Percentiles rank a stretch among this genome's conserved stretches.
These are phyloP conservation scores for Cairina moschata DNA, from an alignment of 2,113 vertebrate species.

Conservation along the genomic window DNA sequence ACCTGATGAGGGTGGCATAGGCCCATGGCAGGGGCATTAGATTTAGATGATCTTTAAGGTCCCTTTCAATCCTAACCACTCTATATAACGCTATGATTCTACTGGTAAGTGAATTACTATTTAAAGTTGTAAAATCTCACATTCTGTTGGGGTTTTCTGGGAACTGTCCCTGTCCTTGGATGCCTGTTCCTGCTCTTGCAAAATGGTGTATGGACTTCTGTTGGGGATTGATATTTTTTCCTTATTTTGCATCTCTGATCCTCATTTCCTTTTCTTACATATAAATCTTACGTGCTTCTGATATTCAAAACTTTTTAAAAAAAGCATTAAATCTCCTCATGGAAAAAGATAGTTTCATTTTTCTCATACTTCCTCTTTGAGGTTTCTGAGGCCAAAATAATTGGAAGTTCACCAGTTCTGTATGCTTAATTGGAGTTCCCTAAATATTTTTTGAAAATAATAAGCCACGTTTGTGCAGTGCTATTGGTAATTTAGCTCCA, in stretches of 20 bases:
- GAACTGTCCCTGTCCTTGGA: neutral
- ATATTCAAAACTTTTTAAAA: neutral
- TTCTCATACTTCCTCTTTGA: neutral
- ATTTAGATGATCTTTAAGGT: no score
- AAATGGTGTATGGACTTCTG: neutral
- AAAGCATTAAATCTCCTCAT: neutral
- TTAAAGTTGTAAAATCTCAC: neutral
- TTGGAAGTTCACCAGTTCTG: neutral
- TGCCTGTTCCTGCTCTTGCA: neutral
- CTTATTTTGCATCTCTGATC: neutral
- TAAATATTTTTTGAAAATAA: neutral
- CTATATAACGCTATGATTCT: neutral
- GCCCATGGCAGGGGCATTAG: no score
- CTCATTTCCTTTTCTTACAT: neutral
- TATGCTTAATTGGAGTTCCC: neutral
- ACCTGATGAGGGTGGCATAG: no score
- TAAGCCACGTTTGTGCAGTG: rapidly evolving
- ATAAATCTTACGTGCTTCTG: neutral
- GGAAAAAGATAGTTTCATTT: neutral
- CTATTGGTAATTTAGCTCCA: neutral
- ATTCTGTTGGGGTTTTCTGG: neutral
- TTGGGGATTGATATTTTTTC: neutral
- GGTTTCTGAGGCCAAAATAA: neutral
- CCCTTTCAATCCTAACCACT: no score
- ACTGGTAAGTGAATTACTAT: neutral